phyloP scores from a whole-genome alignment of 2,113 vertebrate species.

The Naja naja region DNA sequence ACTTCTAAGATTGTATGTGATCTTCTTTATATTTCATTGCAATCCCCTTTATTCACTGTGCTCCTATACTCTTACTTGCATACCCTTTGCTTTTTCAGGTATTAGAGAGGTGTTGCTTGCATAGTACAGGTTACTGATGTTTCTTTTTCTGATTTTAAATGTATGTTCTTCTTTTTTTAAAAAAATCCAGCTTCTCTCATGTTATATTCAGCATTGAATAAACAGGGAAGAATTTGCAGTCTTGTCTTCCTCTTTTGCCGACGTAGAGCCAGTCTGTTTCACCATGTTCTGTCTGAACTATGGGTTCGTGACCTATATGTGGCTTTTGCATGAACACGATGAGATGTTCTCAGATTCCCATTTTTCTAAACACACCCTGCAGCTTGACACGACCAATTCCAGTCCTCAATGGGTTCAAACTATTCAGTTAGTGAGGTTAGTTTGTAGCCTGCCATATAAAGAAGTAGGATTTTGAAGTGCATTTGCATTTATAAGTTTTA shows the following conservation, averaged over 20 bases:
- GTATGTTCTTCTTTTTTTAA: neutral
- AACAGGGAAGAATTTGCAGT: neutral
- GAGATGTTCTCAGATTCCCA: neutral
- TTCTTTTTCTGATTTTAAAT: neutral
- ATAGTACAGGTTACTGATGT: neutral
- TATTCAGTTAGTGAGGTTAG: neutral
- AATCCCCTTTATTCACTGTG: neutral
- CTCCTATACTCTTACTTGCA: neutral
- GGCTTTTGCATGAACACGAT: neutral
- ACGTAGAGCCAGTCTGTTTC: neutral
- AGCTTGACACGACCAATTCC: neutral
- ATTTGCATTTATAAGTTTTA: neutral
- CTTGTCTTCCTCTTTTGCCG: neutral
- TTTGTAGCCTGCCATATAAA: neutral
- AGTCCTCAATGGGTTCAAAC: no score
- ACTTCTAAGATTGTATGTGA: neutral
- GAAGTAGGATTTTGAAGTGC: neutral
- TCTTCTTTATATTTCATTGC: neutral
- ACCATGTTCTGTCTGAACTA: neutral
- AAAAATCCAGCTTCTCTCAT: neutral
- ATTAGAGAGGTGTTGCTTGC: neutral
- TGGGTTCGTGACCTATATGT: neutral
- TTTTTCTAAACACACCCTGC: neutral
- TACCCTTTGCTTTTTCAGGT: neutral
- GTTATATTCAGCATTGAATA: neutral